phyloP scores from a whole-genome alignment of 1,140 invertebrate species.

The Caenorhabditis tropicalis region DNA sequence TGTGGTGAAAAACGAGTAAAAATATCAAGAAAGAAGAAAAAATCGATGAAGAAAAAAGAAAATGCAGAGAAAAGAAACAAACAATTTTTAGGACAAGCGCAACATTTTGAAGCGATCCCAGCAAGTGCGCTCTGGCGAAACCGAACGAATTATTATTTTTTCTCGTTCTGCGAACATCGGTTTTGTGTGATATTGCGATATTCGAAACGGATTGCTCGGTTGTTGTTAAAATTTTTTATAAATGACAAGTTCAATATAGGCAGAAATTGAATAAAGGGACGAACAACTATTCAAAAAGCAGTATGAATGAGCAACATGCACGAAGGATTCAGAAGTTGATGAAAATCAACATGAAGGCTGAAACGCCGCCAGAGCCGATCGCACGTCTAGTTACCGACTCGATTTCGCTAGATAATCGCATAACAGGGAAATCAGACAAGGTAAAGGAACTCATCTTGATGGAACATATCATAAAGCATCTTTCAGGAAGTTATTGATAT shows the following conservation, averaged over 20 bases:
- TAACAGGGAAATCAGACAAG: slow-evolving; percentile 17
- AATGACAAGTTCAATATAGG: too few relatives aligned
- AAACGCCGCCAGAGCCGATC: background rate
- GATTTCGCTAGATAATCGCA: background rate
- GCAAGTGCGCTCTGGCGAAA: background rate
- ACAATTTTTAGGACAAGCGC: background rate
- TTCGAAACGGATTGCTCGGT: too few relatives aligned
- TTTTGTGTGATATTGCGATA: background rate
- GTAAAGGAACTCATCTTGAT: background rate
- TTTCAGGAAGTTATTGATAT: slow-evolving; percentile 27
- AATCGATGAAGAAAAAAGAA: background rate
- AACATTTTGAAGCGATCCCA: background rate
- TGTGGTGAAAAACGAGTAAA: background rate
- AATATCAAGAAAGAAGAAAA: background rate
- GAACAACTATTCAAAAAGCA: background rate
- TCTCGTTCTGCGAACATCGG: background rate
- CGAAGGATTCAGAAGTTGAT: background rate
- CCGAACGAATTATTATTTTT: background rate
- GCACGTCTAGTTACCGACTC: background rate
- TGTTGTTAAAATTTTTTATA: too few relatives aligned
- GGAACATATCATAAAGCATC: background rate
- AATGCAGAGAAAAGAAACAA: slow-evolving; percentile 8
- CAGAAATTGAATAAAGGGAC: too few relatives aligned
- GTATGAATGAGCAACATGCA: slow-evolving; percentile 18
- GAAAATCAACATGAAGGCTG: slow-evolving; percentile 15